phyloP scores from a whole-genome alignment of 2,797 vertebrate genomes.

The Aulostomus chinensis region DNA sequence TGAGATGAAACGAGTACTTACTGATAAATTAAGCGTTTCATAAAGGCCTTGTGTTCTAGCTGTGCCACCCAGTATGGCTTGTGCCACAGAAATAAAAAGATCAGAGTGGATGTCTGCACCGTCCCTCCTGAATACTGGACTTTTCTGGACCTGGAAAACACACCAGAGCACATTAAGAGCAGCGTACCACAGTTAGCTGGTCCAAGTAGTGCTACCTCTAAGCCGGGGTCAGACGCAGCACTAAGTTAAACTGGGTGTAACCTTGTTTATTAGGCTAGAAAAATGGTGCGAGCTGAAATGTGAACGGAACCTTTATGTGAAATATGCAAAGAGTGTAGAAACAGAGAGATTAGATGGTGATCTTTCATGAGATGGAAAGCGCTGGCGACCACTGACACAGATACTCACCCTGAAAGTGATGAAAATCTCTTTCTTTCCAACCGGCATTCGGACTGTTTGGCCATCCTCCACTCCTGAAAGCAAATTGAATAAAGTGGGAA shows the following conservation, averaged over 20 bases:
- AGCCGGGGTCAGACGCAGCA: no score
- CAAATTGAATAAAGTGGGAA: slow-evolving; percentile 9
- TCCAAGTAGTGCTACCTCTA: background rate
- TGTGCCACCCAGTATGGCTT: slow-evolving; percentile 93
- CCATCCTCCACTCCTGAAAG: slow-evolving; percentile 93
- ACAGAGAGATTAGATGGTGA: no score
- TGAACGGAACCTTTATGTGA: no score
- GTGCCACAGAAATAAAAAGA: slow-evolving; percentile 89
- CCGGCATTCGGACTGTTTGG: slow-evolving; percentile 95
- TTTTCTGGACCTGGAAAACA: slow-evolving; percentile 90
- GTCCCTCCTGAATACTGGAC: slow-evolving; percentile 90
- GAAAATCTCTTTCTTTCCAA: slow-evolving; percentile 96
- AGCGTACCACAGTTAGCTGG: background rate
- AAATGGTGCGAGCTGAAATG: no score
- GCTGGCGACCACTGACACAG: no score
- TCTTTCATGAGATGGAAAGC: no score
- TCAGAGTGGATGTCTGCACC: slow-evolving; percentile 95
- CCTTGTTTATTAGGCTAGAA: no score
- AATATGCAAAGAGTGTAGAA: no score
- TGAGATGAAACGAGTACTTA: slow-evolving; percentile 60
- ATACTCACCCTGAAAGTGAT: slow-evolving; percentile 91
- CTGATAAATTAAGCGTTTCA: slow-evolving; percentile 89
- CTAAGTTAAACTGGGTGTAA: no score
- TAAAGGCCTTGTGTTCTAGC: slow-evolving; percentile 91
- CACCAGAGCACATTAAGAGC: slow-evolving; percentile 1